Conservation (phyloP, 2,113 vertebrate genomes). For the Lagopus leucura region DNA sequence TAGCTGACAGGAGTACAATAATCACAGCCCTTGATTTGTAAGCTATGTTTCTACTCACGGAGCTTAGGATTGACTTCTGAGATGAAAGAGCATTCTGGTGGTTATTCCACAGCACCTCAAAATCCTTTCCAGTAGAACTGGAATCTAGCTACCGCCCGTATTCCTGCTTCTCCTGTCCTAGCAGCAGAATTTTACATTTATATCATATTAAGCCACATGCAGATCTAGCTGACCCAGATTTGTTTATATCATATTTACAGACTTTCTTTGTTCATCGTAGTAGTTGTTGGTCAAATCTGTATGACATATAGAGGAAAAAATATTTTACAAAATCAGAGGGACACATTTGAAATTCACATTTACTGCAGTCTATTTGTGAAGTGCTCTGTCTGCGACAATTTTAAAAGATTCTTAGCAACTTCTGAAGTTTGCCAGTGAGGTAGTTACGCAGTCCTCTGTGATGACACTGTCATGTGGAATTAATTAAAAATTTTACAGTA, state of each 20-base stretch:
- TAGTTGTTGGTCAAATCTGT: not conserved
- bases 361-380: not conserved
- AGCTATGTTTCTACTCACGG: not conserved
- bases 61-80: not conserved
- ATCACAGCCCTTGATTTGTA: not conserved
- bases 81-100: rapidly evolving
- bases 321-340: not conserved
- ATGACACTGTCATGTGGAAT: not conserved
- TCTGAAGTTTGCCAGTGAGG: not conserved
- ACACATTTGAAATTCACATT: rapidly evolving
- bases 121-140: not conserved
- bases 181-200: not conserved
- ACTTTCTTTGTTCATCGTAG: not conserved
- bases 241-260: not conserved
- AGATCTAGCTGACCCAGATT: not conserved
- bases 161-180: not conserved
- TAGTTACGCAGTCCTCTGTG: not conserved
- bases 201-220: rapidly evolving
- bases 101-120: no score
- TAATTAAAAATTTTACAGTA: not conserved
- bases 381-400: not conserved
- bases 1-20: not conserved
- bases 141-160: rapidly evolving
- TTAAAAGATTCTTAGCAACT: not conserved
- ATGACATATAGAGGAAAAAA: not conserved